These are phyloP conservation scores for Araneus ventricosus DNA, from an alignment of 1,140 invertebrate genomes.

Conservation along the genomic window DNA sequence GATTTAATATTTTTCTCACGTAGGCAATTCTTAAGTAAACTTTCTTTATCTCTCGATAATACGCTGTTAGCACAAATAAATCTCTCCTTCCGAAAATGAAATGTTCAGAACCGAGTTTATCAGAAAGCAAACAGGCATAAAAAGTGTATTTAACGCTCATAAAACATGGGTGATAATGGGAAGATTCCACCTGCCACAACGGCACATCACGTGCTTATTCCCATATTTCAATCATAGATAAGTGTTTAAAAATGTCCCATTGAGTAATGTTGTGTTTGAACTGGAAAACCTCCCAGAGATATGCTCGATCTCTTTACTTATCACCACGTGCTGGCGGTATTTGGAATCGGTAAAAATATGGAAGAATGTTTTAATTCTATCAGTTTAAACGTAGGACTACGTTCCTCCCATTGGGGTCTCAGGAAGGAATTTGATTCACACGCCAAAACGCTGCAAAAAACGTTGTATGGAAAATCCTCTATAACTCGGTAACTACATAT, in stretches of 20 bases:
- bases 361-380: too few species aligned
- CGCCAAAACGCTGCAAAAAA: too few species aligned
- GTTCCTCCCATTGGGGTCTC: too few species aligned
- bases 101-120: not conserved
- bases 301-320: not conserved
- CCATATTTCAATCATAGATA: not conserved
- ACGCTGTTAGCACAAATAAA: not conserved
- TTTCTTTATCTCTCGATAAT: not conserved
- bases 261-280: not conserved
- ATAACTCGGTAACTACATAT: too few species aligned
- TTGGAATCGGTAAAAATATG: too few species aligned
- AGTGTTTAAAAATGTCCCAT: not conserved
- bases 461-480: too few species aligned
- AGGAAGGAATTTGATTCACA: too few species aligned
- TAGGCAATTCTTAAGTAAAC: too few species aligned
- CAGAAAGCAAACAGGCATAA: not conserved
- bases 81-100: not conserved
- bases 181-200: not conserved
- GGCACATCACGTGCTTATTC: not conserved
- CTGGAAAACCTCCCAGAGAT: not conserved
- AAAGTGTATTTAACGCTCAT: not conserved
- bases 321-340: not conserved
- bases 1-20: too few species aligned
- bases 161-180: not conserved
- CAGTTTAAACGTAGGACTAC: too few species aligned